Base-by-base conservation (phyloP, 2,113 vertebrate genomes). In the Alethe diademata region DNA sequence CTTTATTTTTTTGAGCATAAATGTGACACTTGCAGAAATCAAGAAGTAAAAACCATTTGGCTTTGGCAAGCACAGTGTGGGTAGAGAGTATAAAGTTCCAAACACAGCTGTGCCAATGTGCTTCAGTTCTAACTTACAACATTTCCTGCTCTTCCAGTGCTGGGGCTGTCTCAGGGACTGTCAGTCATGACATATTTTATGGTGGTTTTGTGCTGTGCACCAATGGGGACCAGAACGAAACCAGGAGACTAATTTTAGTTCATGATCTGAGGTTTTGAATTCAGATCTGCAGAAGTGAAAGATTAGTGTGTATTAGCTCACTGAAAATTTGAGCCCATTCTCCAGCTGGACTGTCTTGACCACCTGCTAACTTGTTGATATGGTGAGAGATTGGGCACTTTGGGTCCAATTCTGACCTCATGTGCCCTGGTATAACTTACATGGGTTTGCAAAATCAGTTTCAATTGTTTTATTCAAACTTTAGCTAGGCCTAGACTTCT, bases 331-430 rank as follows among this genome's bases (percentile, higher is more conserved):
- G 95, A 97, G 93, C 92, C 88, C 4, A 0, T 74, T 92, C 64
- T 88, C 71, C 94, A 96, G 90, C 93, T 97, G 92, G 75, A 51
- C 81, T 71, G 75, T 53, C 43, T 38, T 93, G 94, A 86, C 91
- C 95, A 95, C 93, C 95, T 97, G 96, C 95, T 97, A 64, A 90
- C 88, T 85, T 93, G 94, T 92, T 86, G 94, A 94, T 96, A 71
- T 60, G 85, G 79, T 83, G 94, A 96, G 88, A 90, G 82, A 92
- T 86, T 92, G 93, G 85, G 74, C 66, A 86, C 85, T 73, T 76
- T 90, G 90, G 92, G 88, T 95, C 88, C 92, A 91, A 83, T 88
- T 92, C 79, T 95, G 90, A 93, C 75, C 82, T 97, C 79, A 74
- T 48, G 36, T 74, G 57, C 67, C n/a, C 75, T 86, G 81, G 36